These are phyloP conservation scores for Echeneis naucrates DNA, from an alignment of 2,797 vertebrate species.

Conservation along the genomic window DNA sequence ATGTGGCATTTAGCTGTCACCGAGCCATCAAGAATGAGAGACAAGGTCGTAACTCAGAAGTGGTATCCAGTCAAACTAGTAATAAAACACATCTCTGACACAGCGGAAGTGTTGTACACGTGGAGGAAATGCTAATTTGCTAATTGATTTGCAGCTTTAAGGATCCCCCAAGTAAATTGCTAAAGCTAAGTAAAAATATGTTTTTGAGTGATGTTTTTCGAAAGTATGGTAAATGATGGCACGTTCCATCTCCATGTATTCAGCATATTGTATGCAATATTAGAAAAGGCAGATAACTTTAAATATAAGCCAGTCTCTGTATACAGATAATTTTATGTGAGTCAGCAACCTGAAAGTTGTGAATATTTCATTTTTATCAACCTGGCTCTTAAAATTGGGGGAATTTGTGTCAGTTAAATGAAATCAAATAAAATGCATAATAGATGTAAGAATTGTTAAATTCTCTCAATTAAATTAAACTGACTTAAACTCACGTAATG, in stretches of 20 bases:
- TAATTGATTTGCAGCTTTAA: slow-evolving; percentile 8
- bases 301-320: neutral
- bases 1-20: neutral
- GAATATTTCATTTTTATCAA: neutral
- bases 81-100: slow-evolving; percentile 1
- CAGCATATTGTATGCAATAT: neutral
- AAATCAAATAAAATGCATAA: too few species aligned
- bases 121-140: neutral
- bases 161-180: slow-evolving; percentile 9
- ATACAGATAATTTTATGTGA: neutral
- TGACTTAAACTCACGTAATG: too few species aligned
- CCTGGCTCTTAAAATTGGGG: slow-evolving; percentile 30
- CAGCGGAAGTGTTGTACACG: neutral
- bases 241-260: slow-evolving; percentile 3
- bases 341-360: neutral
- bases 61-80: neutral
- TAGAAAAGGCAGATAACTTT: neutral
- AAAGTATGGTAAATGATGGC: neutral
- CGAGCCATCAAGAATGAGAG: slow-evolving; percentile 1
- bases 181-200: neutral
- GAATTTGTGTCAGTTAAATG: neutral
- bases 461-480: too few species aligned
- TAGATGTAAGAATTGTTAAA: too few species aligned
- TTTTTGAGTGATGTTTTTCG: slow-evolving; percentile 4
- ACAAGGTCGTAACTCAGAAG: neutral